Base-by-base conservation (phyloP, 2,113 vertebrate species). In the Barbus barbus region DNA sequence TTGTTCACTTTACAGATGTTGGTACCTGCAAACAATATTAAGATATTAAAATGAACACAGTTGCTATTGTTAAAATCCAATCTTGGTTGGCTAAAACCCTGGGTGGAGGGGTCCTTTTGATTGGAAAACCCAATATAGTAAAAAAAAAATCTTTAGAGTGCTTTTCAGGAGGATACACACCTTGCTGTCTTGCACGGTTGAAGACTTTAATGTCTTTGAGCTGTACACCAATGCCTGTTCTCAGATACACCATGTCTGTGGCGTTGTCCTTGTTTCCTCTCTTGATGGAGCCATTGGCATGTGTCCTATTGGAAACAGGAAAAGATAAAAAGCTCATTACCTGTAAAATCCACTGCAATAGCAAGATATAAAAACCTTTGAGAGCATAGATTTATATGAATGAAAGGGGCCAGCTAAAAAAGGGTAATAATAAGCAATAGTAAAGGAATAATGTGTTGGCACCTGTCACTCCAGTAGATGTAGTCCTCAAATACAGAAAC, bases 151-250 rank as follows among this genome's bases (percentile, higher is more conserved):
- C 14, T 67, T 33, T 4, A 9, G 16, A 16, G 3, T 33, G 12
- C 33, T 20, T 53, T 58, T 22, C 48, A 51, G 5, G 5, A 7
- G 13, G 4, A 6, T 33, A 81, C 78, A 9, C 84, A 97, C 98
- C 98, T 90, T 96, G 96, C 90, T 99, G 98, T 46, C 97, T 92
- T 86, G 95, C 96, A 75, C 95, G 92, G 92, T 99, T 99, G 93
- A 99, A 99, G 87, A 99, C 97, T 90, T 99, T 99, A 89, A 99
- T 99, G 92, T 99, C 98, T 91, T 99, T 99, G 65, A 99, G 96
- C 89, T 99, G 98, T 41, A 99, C 98, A 0, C 98, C 98, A 0
- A 99, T 99, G 38, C 97, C 97, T 0, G 96, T 99, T 71, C 98
- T 91, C 86, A 99, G 94, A 28, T 97, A 96, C 86, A 98, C 94